A percentile compares a stretch with the other conserved stretches of the same genome.
These are phyloP conservation scores for Napeogenes sylphis DNA, from an alignment of 2,888 invertebrate species.

Conservation along the genomic window DNA sequence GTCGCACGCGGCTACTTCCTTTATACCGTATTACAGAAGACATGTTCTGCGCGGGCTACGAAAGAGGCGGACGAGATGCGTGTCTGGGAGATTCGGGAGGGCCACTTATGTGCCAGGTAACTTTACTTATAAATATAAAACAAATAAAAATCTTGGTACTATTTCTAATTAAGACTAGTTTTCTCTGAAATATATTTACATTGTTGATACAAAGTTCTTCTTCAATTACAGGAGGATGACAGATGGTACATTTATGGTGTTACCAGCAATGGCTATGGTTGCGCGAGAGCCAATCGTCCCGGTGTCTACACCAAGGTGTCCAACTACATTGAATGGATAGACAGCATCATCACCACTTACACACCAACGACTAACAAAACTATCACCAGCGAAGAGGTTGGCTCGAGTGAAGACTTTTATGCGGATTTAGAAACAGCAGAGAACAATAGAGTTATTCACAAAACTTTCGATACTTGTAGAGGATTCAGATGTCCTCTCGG, in stretches of 20 bases:
- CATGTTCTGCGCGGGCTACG: conserved; percentile 90
- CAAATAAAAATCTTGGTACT: background rate
- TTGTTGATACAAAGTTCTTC: background rate
- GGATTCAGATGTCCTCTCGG: conserved; percentile 87
- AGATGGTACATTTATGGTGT: conserved; percentile 80
- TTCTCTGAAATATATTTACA: no score
- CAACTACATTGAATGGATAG: conserved; percentile 85
- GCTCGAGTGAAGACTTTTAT: conserved; percentile 56
- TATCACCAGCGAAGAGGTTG: conserved; percentile 34
- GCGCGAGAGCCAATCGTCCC: conserved; percentile 86
- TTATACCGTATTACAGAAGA: conserved; percentile 87
- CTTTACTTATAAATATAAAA: background rate
- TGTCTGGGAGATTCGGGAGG: conserved; percentile 90
- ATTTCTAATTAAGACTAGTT: background rate
- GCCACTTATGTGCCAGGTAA: conserved; percentile 86
- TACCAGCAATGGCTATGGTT: conserved; percentile 89
- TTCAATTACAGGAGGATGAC: conserved; percentile 59
- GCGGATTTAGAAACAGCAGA: conserved; percentile 66
- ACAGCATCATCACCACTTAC: conserved; percentile 69
- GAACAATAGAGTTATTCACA: conserved; percentile 48
- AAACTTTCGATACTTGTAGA: conserved; percentile 69
- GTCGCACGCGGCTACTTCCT: conserved; percentile 84
- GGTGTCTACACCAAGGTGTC: conserved; percentile 89
- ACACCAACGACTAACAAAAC: conserved; percentile 47
- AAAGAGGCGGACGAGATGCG: conserved; percentile 87